These are phyloP conservation scores for Atherinomorus stipes DNA, from an alignment of 2,113 vertebrate species.

Conservation along the genomic window DNA sequence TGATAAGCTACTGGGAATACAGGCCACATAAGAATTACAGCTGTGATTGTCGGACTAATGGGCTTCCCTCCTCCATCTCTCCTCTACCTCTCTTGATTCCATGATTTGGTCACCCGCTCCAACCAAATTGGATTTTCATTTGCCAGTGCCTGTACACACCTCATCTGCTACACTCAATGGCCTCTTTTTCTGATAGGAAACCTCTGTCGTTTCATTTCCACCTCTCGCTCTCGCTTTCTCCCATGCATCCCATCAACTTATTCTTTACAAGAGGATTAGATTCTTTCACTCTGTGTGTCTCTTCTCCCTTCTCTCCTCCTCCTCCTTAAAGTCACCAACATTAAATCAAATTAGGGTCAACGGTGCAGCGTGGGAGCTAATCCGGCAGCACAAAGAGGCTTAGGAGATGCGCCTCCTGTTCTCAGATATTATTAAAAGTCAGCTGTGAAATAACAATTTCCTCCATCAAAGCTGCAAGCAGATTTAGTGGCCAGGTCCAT, in stretches of 20 bases:
- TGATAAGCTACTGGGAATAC: slow-evolving; percentile 67
- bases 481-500: slow-evolving; percentile 58
- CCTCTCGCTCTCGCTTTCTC: slow-evolving; percentile 51
- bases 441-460: slow-evolving; percentile 81
- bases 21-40: slow-evolving; percentile 73
- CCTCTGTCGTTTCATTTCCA: slow-evolving; percentile 73
- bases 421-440: slow-evolving; percentile 82
- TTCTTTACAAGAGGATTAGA: slow-evolving; percentile 85
- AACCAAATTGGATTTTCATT: slow-evolving; percentile 78
- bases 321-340: slow-evolving; percentile 81
- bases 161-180: slow-evolving; percentile 72
- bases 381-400: slow-evolving; percentile 81
- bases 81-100: slow-evolving; percentile 54
- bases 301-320: slow-evolving; percentile 57
- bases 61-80: slow-evolving; percentile 67
- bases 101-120: slow-evolving; percentile 58
- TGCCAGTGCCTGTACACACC: slow-evolving; percentile 72
- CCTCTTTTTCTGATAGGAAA: slow-evolving; percentile 69
- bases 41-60: slow-evolving; percentile 73
- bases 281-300: slow-evolving; percentile 69
- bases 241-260: slow-evolving; percentile 75
- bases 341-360: slow-evolving; percentile 87
- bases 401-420: slow-evolving; percentile 81
- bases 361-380: slow-evolving; percentile 81
- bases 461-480: slow-evolving; percentile 70